Conservation (phyloP, 1,140 invertebrate species). For the Drosophila varians region DNA sequence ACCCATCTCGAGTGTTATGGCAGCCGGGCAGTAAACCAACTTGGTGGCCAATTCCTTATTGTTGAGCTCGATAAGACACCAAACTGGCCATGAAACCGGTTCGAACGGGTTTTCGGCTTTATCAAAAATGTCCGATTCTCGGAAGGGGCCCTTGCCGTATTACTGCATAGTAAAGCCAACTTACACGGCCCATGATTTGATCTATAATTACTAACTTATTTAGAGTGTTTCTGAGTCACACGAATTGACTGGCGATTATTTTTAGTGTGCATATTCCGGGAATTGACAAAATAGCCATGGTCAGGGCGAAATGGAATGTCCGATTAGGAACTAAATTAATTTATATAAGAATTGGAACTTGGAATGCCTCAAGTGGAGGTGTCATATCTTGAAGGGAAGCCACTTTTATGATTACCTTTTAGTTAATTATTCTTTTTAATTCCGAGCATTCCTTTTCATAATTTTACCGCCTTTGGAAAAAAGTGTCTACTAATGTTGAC, state of each 20-base stretch:
- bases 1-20: slow-evolving; percentile 21
- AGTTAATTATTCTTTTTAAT: background rate
- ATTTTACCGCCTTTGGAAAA: slow-evolving; percentile 11
- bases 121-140: background rate
- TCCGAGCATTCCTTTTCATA: background rate
- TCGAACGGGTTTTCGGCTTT: slow-evolving; percentile 11
- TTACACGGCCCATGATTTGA: slow-evolving; percentile 8
- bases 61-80: slow-evolving; percentile 28
- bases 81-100: slow-evolving; percentile 16
- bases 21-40: slow-evolving; percentile 23
- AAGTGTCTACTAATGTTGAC: slow-evolving; percentile 48
- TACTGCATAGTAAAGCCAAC: background rate
- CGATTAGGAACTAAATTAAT: slow-evolving; percentile 15
- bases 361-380: slow-evolving; percentile 19
- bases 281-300: slow-evolving; percentile 43
- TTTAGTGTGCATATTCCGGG: slow-evolving; percentile 36
- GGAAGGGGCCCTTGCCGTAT: background rate
- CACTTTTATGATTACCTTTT: background rate
- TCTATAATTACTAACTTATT: background rate
- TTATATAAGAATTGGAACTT: slow-evolving; percentile 21
- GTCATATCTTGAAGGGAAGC: slow-evolving; percentile 6
- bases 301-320: slow-evolving; percentile 49
- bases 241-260: slow-evolving; percentile 16
- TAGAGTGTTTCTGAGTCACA: slow-evolving; percentile 33
- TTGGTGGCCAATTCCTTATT: slow-evolving; percentile 13